These are phyloP conservation scores for Cactoblastis cactorum DNA, from an alignment of 2,888 invertebrate genomes.

Conservation along the genomic window DNA sequence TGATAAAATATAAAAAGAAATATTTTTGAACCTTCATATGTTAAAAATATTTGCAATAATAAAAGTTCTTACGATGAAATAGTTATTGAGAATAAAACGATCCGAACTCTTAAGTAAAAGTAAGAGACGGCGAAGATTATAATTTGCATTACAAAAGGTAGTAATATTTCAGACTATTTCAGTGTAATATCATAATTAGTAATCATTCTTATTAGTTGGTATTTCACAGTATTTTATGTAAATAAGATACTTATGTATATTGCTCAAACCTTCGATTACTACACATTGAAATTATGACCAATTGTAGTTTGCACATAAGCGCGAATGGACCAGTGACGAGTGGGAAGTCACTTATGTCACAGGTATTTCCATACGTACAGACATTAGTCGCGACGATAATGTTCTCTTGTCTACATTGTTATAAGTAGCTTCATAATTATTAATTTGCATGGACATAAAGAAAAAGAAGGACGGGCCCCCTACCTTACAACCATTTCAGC, in stretches of 20 bases:
- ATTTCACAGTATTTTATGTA: neutral
- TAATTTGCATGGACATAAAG: too few relatives aligned
- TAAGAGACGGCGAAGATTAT: too few relatives aligned
- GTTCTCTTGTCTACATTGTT: neutral
- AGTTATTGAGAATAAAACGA: too few relatives aligned
- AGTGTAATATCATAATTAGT: neutral
- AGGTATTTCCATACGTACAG: neutral
- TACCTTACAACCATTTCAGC: too few relatives aligned
- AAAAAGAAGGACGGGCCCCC: too few relatives aligned
- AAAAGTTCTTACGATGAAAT: too few relatives aligned
- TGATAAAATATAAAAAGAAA: too few relatives aligned
- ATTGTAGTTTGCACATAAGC: constrained; percentile 4
- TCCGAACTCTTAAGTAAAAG: too few relatives aligned
- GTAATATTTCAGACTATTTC: neutral
- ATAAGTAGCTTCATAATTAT: neutral
- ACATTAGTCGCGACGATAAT: neutral
- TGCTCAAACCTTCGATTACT: neutral
- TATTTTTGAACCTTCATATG: too few relatives aligned
- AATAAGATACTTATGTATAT: neutral
- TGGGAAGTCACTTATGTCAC: constrained; percentile 6
- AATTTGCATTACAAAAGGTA: too few relatives aligned
- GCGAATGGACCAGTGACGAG: neutral
- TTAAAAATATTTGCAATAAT: too few relatives aligned
- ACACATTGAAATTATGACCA: constrained; percentile 1
- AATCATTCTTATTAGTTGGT: neutral